Evolutionary conservation across 2,113 vertebrate species (phyloP).

Genomic region (Ophiodon elongatus): DNA sequence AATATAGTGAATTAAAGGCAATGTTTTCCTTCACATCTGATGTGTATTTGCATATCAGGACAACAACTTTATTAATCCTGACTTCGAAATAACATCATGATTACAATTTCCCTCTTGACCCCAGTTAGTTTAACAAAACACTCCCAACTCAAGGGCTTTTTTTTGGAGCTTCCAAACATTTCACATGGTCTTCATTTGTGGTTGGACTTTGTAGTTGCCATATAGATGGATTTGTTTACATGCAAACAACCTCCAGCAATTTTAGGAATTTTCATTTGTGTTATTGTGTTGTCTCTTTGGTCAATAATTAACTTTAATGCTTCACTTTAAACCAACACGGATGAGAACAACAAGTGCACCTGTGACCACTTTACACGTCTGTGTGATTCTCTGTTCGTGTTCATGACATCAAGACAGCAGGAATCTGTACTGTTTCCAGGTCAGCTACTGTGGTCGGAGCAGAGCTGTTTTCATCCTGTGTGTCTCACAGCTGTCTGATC

Average conservation of each 20-base stretch:
- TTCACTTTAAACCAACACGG: neutral
- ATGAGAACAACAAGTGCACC: neutral
- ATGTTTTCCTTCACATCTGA: neutral
- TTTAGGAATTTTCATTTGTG: neutral
- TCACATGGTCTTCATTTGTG: too few species aligned
- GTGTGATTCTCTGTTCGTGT: neutral
- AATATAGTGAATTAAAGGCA: too few species aligned
- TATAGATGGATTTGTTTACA: neutral
- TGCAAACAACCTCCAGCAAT: neutral
- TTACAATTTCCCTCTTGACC: neutral
- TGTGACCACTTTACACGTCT: neutral
- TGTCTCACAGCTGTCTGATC: constrained; percentile 59
- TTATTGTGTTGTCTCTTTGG: neutral
- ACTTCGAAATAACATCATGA: neutral
- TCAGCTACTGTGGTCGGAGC: neutral
- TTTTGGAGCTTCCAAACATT: too few species aligned
- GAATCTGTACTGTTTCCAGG: neutral
- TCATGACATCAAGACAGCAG: neutral
- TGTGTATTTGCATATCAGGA: neutral
- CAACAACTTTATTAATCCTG: neutral
- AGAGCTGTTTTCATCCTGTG: neutral
- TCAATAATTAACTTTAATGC: neutral
- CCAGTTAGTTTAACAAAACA: neutral
- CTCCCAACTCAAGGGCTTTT: too few species aligned
- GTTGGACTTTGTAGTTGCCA: neutral